Evolutionary conservation across 2,797 vertebrate genomes (phyloP), one percentile per base, ranked within the genome.

Genomic region (Nyctibius grandis): DNA sequence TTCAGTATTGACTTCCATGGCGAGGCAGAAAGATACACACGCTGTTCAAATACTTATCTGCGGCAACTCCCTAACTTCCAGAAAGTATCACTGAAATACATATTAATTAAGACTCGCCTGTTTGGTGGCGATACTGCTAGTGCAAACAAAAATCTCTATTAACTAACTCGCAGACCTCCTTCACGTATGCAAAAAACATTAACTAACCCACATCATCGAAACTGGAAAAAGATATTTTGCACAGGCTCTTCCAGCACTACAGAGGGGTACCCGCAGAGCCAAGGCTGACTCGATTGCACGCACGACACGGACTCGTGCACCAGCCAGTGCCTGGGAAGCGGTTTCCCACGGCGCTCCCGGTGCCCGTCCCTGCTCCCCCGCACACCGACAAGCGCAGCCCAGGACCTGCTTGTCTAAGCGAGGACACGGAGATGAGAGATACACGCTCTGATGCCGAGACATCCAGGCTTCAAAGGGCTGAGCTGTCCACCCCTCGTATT

Each of bases 271-370:
- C 36, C 15, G 56, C 47, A 56, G 80, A 51, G 50, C 0, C 0
- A 36, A 33, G 44, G 20, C 9, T 0, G 0, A 26, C 38, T 9
- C 0, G 0, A 5, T 0, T 5, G 28, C 63, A 29, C 0, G 4
- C 25, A 5, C 0, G 3, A 2, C 2, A 25, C 0, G 0, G 76
- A 16, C 23, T 14, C 9, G 4, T 4, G 56, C 6, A 1, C 29
- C 1, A 29, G 20, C 15, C 1, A 0, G 21, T 6, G 36, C 18
- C 29, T 18, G 34, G 29, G 44, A 54, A 68, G 45, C 34, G 3
- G 42, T 20, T 59, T 29, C 45, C 70, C 3, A 1, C 0, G 0
- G 45, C 59, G 69, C 42, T 73, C n/a, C 60, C 4, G 0, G 4
- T 14, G 36, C n/a, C 44, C 5, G 1, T 5, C 48, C 76, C 76